Percentiles rank a stretch among this genome's conserved stretches.
phyloP scores from a whole-genome alignment of 1,140 invertebrate species.

The Drosophila kanapiae region DNA sequence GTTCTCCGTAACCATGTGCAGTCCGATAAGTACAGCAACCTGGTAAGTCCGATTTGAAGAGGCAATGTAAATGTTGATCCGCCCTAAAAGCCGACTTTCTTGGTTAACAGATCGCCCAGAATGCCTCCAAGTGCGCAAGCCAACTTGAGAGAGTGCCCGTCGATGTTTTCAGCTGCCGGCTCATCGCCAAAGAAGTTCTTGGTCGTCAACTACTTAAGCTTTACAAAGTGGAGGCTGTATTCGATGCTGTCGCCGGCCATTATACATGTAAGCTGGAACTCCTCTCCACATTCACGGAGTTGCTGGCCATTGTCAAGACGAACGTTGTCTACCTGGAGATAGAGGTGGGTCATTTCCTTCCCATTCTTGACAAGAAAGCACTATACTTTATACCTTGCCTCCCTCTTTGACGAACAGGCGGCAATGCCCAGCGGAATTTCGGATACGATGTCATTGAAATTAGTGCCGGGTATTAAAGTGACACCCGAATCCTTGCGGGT shows the following conservation, averaged over 20 bases:
- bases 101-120: conserved; percentile 63
- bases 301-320: conserved; percentile 68
- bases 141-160: conserved; percentile 55
- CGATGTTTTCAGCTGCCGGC: conserved; percentile 69
- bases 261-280: conserved; percentile 75
- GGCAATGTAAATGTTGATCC: not conserved
- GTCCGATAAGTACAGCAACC: conserved; percentile 78
- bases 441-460: conserved; percentile 77
- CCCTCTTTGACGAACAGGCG: conserved; percentile 49
- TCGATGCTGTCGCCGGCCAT: conserved; percentile 58
- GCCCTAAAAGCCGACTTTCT: not conserved
- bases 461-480: conserved; percentile 80
- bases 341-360: conserved; percentile 52
- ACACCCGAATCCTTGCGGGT: conserved; percentile 56
- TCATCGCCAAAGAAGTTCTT: conserved; percentile 65
- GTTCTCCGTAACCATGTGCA: conserved; percentile 83
- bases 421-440: conserved; percentile 67
- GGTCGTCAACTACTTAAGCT: conserved; percentile 65
- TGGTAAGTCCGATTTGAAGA: conserved; percentile 53
- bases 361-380: not conserved
- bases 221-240: conserved; percentile 70
- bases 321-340: conserved; percentile 76
- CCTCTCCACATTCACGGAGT: conserved; percentile 61
- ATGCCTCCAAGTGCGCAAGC: conserved; percentile 68
- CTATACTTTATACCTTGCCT: conserved; percentile 6